Evolutionary conservation across 1,140 invertebrate genomes (phyloP), one percentile per base, ranked within the genome.

Genomic region (Drosophila trapezifrons): DNA sequence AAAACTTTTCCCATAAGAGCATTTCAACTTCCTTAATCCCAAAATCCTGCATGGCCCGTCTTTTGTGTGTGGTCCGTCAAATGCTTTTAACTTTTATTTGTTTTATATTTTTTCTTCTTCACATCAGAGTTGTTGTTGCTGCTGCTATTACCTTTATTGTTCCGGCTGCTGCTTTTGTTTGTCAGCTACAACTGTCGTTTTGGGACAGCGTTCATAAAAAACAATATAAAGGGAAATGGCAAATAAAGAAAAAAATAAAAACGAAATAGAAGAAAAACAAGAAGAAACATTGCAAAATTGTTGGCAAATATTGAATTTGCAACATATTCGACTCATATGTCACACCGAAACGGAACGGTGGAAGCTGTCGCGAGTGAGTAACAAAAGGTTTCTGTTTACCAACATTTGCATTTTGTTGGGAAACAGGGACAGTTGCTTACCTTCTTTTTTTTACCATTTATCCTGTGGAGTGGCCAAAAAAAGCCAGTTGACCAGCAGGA

Each of bases 261-360:
- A 57, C 22, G 51, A 60, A 40, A 60, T 52, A 57, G 20, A 71
- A 25, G 37, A 64, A 64, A 55, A 78, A 70, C 76, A 69, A 70
- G 59, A 79, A 74, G 77, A 75, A 87, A 83, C 43, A 70, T 78
- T 79, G 78, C 73, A 89, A 91, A 91, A 89, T 91, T 90, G 90
- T 91, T 87, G 76, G 90, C 84, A 91, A 91, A 91, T 91, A 91
- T 91, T 91, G 90, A 91, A 90, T 82, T 89, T 91, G 90, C 90
- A 91, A 89, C 90, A 86, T 83, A 86, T 86, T 86, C 84, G 83
- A 84, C 84, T 83, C 83, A 83, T 78, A 80, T 83, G 83, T 89
- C 83, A 87, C 79, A 76, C 46, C 75, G 57, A 57, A 65, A 27
- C 75, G 57, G 46, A 56, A 25, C 18, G 56, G 17, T 58, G 66